phyloP scores from a whole-genome alignment of 2,888 invertebrate genomes.

The Apoderus coryli region DNA sequence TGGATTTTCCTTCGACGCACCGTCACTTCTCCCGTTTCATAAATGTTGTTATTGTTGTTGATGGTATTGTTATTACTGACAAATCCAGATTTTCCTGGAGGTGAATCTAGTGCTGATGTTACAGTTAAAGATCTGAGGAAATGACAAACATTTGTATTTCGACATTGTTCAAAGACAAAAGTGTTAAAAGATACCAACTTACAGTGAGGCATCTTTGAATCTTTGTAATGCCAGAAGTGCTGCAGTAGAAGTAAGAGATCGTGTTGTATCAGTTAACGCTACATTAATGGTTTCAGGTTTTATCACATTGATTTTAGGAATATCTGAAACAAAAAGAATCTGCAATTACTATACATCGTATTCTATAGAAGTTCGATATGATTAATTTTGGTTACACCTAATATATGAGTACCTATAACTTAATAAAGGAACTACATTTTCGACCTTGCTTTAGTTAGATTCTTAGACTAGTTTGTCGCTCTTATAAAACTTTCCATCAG shows the following conservation, averaged over 20 bases:
- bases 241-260: constrained; percentile 32
- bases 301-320: constrained; percentile 29
- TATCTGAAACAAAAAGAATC: constrained; percentile 26
- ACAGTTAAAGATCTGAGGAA: constrained; percentile 22
- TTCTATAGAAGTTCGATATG: too few species aligned
- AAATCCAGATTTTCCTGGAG: constrained; percentile 19
- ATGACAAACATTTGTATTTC: neutral
- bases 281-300: constrained; percentile 21
- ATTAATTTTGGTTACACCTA: too few species aligned
- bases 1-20: constrained; percentile 61
- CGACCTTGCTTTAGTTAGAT: too few species aligned
- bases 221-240: constrained; percentile 38
- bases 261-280: constrained; percentile 20
- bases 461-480: too few species aligned
- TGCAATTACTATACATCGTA: too few species aligned
- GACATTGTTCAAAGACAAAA: neutral
- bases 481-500: too few species aligned
- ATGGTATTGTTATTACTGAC: constrained; percentile 22
- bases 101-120: constrained; percentile 18
- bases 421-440: too few species aligned
- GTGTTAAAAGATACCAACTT: constrained; percentile 23
- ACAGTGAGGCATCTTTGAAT: constrained; percentile 40
- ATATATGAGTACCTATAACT: too few species aligned
- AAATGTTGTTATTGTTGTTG: constrained; percentile 18
- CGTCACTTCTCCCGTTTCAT: constrained; percentile 29